Conservation (phyloP, 35 echinoderm and acorn worm genomes). For the Ophiothrix spiculata region DNA sequence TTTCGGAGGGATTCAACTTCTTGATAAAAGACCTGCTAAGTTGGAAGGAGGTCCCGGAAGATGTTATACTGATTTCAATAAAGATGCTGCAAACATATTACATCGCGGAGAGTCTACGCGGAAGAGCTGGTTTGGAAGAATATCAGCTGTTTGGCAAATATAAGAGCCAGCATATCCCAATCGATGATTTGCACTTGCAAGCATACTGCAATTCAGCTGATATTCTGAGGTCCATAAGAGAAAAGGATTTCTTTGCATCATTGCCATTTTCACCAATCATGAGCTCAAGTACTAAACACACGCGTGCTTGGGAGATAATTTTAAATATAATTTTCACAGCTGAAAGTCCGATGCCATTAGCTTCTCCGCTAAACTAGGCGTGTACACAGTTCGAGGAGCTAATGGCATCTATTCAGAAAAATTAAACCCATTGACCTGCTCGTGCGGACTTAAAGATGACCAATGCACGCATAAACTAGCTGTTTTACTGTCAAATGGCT, state of each 20-base stretch:
- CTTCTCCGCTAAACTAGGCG: not conserved
- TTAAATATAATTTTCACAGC: too few species aligned
- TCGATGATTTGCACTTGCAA: not conserved
- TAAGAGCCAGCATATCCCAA: not conserved
- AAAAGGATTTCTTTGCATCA: not conserved
- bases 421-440: not conserved
- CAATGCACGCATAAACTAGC: not conserved
- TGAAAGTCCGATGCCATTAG: not conserved
- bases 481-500: not conserved
- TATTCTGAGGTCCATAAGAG: not conserved
- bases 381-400: not conserved
- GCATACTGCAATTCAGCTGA: not conserved
- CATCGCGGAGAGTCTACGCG: not conserved
- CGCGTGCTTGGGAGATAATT: not conserved
- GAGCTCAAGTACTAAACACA: not conserved
- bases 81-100: not conserved
- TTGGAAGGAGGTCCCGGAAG: not conserved
- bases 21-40: not conserved
- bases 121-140: not conserved
- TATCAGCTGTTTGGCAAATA: not conserved
- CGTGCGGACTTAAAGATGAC: not conserved
- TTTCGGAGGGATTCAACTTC: not conserved
- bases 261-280: not conserved
- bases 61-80: not conserved
- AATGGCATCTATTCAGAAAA: too few species aligned